A percentile compares a stretch with the other conserved stretches of the same genome.
Conservation (phyloP, 2,797 vertebrate species). For the Pagetopsis macropterus region DNA sequence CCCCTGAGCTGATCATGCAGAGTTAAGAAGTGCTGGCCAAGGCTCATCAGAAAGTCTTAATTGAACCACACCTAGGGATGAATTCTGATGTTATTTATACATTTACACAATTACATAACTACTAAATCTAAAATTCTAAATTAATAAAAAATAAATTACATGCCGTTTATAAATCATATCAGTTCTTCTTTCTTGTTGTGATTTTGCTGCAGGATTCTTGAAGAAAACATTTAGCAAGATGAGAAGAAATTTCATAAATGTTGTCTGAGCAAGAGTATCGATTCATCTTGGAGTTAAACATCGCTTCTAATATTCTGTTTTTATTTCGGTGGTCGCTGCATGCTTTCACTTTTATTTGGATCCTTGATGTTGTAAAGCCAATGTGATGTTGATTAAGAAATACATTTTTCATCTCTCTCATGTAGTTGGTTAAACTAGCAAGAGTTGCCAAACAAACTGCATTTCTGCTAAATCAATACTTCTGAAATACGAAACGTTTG, state of each 20-base stretch:
- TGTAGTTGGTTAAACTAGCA: neutral
- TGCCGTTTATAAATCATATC: neutral
- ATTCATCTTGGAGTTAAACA: neutral
- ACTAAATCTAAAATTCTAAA: neutral
- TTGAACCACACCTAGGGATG: neutral
- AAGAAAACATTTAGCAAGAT: neutral
- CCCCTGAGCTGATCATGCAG: neutral
- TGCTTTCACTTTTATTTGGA: neutral
- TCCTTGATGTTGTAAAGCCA: neutral
- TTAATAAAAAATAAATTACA: neutral
- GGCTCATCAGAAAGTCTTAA: neutral
- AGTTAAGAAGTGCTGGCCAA: conserved; percentile 9
- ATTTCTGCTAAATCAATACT: conserved; percentile 22
- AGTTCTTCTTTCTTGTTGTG: neutral
- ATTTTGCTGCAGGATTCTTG: neutral
- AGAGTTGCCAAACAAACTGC: conserved; percentile 12
- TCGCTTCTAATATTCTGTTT: neutral
- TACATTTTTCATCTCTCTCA: neutral
- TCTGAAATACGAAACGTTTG: conserved; percentile 2
- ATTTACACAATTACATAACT: neutral
- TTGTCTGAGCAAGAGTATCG: neutral
- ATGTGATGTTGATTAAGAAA: conserved; percentile 7
- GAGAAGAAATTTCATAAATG: neutral
- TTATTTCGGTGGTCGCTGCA: neutral
- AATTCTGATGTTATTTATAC: neutral